Base-by-base conservation (phyloP, 2,113 vertebrate species). In the Silurus glanis region DNA sequence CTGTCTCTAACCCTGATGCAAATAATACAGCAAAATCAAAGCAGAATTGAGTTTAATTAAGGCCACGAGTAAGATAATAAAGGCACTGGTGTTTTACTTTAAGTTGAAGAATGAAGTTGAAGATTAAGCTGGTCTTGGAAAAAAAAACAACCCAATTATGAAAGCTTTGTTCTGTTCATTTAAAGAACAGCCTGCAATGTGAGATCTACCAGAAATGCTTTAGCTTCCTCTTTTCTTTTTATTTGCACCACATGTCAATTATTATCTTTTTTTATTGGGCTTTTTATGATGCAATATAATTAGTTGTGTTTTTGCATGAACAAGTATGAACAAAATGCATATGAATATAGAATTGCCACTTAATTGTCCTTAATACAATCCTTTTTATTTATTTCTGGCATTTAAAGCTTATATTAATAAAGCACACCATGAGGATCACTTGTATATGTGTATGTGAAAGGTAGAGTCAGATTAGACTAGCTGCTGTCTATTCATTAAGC, bases 1-100 rank as follows among this genome's bases (percentile, higher is more conserved):
- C 81, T 76, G 84, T 90, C 85, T 85, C 62, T 62, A 83, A 92
- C 79, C 80, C 92, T 90, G 86, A 88, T 91, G 83, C 89, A 92
- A 87, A 92, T 91, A 93, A 91, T 88, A 91, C 67, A 90, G 82
- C 86, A 88, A 91, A 90, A 93, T 91, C 88, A 91, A 92, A 83
- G 67, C 85, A 87, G 61, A 85, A 58, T 80, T 82, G 51, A 37
- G 37, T 37, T 37, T 37, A 84, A 87, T 87, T 88, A 87, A 89
- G 10, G 87, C 71, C 84, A 80, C 76, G 8, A 69, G 67, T 28
- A 67, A 49, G 37, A 67, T 83, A 59, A 69, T 55, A 83, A 87
- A 76, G 74, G 21, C 85, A 53, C 47, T 56, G 17, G 74, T 59
- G 76, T 37, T 37, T 37, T 37, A 37, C 37, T 37, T 37, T 37